A percentile compares a stretch with the other conserved stretches of the same genome.
phyloP scores from a whole-genome alignment of 2,888 invertebrate genomes.

The Ptychoptera contaminata region DNA sequence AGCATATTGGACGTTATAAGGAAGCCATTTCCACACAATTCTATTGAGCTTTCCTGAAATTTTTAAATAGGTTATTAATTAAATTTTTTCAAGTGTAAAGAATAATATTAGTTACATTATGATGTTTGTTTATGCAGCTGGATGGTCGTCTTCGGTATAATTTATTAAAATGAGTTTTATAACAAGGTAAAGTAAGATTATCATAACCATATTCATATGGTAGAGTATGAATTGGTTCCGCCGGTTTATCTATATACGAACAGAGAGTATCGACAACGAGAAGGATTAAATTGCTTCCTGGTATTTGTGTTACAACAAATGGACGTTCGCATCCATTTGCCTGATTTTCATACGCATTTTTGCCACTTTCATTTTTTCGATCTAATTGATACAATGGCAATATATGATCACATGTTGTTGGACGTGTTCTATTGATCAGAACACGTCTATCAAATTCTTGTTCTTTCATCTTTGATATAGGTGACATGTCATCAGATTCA shows the following conservation, averaged over 20 bases:
- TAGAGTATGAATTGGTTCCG: constrained; percentile 29
- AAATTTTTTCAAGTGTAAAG: neutral
- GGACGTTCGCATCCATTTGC: constrained; percentile 35
- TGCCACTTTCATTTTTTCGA: constrained; percentile 32
- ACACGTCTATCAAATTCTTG: constrained; percentile 46
- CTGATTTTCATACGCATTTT: constrained; percentile 34
- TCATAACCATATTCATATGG: constrained; percentile 31
- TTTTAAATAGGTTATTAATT: constrained; percentile 2
- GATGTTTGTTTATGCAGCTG: constrained; percentile 61
- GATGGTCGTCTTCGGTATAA: constrained; percentile 50
- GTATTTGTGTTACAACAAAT: constrained; percentile 58
- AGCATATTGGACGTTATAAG: constrained; percentile 1
- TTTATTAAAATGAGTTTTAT: constrained; percentile 36
- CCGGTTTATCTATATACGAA: constrained; percentile 31
- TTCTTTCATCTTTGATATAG: constrained; percentile 34
- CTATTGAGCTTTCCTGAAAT: constrained; percentile 47
- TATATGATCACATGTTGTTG: constrained; percentile 73
- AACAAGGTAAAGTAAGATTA: constrained; percentile 46
- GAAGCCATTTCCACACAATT: constrained; percentile 41
- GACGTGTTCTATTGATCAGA: constrained; percentile 58
- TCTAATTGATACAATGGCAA: constrained; percentile 35
- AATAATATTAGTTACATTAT: constrained; percentile 41
- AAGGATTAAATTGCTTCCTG: constrained; percentile 61
- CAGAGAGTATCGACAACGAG: constrained; percentile 58
- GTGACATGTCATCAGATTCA: constrained; percentile 10